phyloP scores from a whole-genome alignment of 2,888 invertebrate species.

The Lasius platythorax region DNA sequence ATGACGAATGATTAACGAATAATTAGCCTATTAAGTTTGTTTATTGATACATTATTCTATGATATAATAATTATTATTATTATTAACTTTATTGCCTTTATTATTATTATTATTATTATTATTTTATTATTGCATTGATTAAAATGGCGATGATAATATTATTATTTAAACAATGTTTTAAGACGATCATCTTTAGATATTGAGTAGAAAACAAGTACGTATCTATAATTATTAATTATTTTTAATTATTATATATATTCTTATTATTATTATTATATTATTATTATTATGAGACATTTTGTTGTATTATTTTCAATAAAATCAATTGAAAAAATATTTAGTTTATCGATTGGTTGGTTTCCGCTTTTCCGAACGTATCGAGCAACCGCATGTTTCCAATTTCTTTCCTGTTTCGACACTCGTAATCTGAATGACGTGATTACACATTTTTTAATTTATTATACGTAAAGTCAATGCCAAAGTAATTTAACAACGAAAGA shows the following conservation, averaged over 20 bases:
- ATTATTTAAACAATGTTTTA: conserved; percentile 84
- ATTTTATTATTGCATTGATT: conserved; percentile 81
- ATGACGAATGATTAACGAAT: conserved; percentile 83
- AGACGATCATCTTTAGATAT: conserved; percentile 84
- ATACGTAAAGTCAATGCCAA: conserved; percentile 12
- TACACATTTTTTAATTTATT: conserved; percentile 7
- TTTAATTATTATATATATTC: conserved; percentile 83
- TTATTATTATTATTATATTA: conserved; percentile 81
- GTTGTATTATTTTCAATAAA: conserved; percentile 86
- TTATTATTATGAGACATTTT: conserved; percentile 85
- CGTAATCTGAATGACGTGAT: background rate
- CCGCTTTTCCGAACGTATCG: conserved; percentile 50
- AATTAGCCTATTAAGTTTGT: conserved; percentile 85
- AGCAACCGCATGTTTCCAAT: conserved; percentile 35
- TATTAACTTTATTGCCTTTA: conserved; percentile 81
- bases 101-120: conserved; percentile 81
- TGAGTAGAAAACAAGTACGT: conserved; percentile 84
- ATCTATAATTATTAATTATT: conserved; percentile 85
- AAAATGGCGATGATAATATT: conserved; percentile 79
- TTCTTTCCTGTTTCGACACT: conserved; percentile 12
- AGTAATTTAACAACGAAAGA: conserved; percentile 21
- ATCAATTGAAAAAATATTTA: conserved; percentile 84
- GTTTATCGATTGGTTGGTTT: conserved; percentile 73
- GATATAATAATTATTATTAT: conserved; percentile 81
- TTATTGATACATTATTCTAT: conserved; percentile 85